Percentiles rank a stretch among this genome's conserved stretches.
Conservation (phyloP, 2,888 invertebrate species). For the Masnerella sp. region DNA sequence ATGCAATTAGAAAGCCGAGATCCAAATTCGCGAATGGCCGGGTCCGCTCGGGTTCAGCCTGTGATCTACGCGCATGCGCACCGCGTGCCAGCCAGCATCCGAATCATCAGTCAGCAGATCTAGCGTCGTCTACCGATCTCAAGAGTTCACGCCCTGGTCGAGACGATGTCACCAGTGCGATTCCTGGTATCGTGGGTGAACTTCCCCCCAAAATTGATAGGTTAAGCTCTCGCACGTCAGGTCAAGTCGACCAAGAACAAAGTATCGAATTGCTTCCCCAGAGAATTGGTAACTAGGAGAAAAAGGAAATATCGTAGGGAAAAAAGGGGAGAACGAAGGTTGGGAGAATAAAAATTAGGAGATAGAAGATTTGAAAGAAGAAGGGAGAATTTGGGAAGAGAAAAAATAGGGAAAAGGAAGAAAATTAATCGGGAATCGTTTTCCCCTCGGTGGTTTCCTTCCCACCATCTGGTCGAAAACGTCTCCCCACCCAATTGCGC, state of each 20-base stretch:
- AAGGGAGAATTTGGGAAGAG: too few relatives aligned
- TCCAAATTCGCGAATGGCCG: conserved; percentile 28
- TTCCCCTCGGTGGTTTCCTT: too few relatives aligned
- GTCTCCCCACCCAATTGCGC: background rate
- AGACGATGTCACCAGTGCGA: conserved; percentile 20
- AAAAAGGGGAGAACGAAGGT: too few relatives aligned
- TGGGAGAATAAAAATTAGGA: too few relatives aligned
- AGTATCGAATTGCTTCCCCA: background rate
- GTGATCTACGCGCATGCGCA: conserved; percentile 14
- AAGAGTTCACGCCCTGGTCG: background rate
- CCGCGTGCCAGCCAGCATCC: background rate
- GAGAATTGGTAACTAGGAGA: too few relatives aligned
- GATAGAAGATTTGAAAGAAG: too few relatives aligned
- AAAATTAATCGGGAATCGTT: too few relatives aligned
- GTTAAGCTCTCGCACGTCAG: conserved; percentile 4
- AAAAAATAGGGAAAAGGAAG: too few relatives aligned
- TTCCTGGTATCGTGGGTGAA: conserved; percentile 28
- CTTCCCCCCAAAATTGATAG: conserved; percentile 13
- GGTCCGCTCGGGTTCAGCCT: conserved; percentile 1
- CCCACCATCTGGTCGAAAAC: background rate
- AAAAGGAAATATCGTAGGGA: too few relatives aligned
- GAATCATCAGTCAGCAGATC: background rate
- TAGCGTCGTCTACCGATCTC: conserved; percentile 12
- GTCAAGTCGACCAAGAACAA: background rate
- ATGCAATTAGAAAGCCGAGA: conserved; percentile 18